phyloP scores from a whole-genome alignment of 2,888 invertebrate genomes.

The Loripinus fragilis region DNA sequence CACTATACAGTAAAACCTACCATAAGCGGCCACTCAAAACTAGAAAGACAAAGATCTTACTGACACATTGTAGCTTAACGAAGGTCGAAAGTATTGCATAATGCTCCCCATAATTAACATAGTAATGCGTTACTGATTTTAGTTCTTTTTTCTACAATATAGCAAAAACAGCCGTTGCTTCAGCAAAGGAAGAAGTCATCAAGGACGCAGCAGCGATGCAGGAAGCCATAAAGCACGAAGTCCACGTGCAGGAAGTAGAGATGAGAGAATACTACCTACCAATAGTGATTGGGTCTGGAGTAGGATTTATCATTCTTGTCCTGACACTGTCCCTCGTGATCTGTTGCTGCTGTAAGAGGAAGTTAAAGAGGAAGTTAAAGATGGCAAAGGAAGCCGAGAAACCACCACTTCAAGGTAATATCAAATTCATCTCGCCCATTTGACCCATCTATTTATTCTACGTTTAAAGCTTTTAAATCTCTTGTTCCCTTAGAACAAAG shows the following conservation, averaged over 20 bases:
- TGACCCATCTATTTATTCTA: no score
- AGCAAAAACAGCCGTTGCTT: not conserved
- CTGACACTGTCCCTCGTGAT: slow-evolving; percentile 45
- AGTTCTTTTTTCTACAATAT: no score
- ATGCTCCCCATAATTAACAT: no score
- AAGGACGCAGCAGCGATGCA: slow-evolving; percentile 25
- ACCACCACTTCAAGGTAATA: slow-evolving; percentile 55
- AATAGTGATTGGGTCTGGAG: slow-evolving; percentile 53
- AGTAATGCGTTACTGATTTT: no score
- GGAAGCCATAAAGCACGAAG: slow-evolving; percentile 53
- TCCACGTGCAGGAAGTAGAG: slow-evolving; percentile 52
- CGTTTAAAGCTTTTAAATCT: no score
- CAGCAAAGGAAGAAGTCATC: slow-evolving; percentile 28
- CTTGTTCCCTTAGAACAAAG: no score
- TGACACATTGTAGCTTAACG: no score
- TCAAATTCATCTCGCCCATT: no score
- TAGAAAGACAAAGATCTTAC: no score
- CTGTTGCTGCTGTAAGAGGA: slow-evolving; percentile 59
- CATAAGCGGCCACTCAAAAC: no score
- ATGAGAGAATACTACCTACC: slow-evolving; percentile 54
- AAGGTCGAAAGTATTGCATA: no score
- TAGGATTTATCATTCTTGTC: slow-evolving; percentile 52
- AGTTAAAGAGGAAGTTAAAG: slow-evolving; percentile 53
- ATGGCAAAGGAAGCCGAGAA: slow-evolving; percentile 54
- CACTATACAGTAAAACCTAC: no score